Evolutionary conservation across 1,140 invertebrate genomes (phyloP).

Genomic region (Listronotus bonariensis): DNA sequence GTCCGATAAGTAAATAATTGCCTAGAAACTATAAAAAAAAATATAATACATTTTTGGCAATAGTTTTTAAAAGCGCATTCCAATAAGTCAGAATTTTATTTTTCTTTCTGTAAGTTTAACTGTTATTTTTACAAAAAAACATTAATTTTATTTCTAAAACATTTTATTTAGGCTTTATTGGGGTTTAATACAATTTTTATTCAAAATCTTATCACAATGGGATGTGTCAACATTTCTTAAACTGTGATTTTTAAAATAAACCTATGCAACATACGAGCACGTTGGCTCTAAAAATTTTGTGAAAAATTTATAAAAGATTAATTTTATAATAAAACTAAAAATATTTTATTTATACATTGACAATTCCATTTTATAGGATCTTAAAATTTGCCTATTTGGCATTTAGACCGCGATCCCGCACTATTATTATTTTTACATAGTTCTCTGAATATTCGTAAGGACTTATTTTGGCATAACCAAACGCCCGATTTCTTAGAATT

Average conservation of each 20-base stretch:
- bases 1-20: too few relatives aligned
- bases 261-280: constrained; percentile 4
- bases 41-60: too few relatives aligned
- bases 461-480: too few relatives aligned
- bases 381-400: not conserved
- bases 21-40: too few relatives aligned
- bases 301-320: not conserved
- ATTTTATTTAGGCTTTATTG: constrained; percentile 11
- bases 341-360: constrained; percentile 1
- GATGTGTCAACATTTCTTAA: constrained; percentile 8
- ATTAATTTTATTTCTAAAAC: constrained; percentile 1
- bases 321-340: not conserved
- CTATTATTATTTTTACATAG: too few relatives aligned
- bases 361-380: constrained; percentile 7
- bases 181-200: constrained; percentile 15
- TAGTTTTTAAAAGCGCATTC: too few relatives aligned
- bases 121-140: not conserved
- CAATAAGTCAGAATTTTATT: too few relatives aligned
- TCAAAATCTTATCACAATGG: constrained; percentile 14
- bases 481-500: too few relatives aligned
- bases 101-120: too few relatives aligned
- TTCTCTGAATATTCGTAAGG: too few relatives aligned
- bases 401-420: too few relatives aligned
- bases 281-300: not conserved
- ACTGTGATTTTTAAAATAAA: constrained; percentile 6